Evolutionary conservation across 2,797 vertebrate species (phyloP), one percentile per base, ranked within the genome.

Genomic region (Hipposideros larvatus): DNA sequence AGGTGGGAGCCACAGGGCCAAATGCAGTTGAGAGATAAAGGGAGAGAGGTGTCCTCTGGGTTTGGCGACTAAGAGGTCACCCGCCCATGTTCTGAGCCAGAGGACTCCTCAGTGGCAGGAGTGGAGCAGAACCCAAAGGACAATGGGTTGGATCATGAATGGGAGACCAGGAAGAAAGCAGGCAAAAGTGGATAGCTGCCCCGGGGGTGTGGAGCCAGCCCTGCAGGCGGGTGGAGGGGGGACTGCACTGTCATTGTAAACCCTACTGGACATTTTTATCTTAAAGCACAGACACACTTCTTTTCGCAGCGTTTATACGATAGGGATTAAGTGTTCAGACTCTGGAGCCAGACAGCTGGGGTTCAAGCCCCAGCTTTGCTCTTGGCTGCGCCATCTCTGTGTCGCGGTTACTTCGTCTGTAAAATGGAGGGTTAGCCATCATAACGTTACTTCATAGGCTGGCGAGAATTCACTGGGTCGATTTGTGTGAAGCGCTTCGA

Each of bases 151-250:
- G 74, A 18, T 37, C 24, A 51, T 28, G 55, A 83, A 66, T 61
- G 46, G 71, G 34, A 88, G 51, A 74, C 1, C 24, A 96, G 90
- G 96, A 96, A 96, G 90, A 96, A 96, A 71, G 57, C 28, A 37
- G 74, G 41, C 24, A 11, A 75, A 41, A 28, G 37, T 63, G 87
- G 41, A 51, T 61, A 18, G 2, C 55, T 91, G 31, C 48, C 22
- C 28, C 26, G 26, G 26, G 37, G 37, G 4, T 43, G 48, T 7
- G n/a, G n/a, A 37, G 53, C 70, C 70, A 10, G 87, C 21, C 66
- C 51, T 34, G 74, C 57, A 68, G 80, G 75, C 34, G 11, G 28
- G 59, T 37, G 37, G 37, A 3, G 37, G 37, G 37, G 37, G 14
- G 19, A 31, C 15, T 9, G 43, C 43, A 14, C 28, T 4, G 13